Base-by-base conservation (phyloP, 2,888 invertebrate genomes). In the Campopleginae sp. region DNA sequence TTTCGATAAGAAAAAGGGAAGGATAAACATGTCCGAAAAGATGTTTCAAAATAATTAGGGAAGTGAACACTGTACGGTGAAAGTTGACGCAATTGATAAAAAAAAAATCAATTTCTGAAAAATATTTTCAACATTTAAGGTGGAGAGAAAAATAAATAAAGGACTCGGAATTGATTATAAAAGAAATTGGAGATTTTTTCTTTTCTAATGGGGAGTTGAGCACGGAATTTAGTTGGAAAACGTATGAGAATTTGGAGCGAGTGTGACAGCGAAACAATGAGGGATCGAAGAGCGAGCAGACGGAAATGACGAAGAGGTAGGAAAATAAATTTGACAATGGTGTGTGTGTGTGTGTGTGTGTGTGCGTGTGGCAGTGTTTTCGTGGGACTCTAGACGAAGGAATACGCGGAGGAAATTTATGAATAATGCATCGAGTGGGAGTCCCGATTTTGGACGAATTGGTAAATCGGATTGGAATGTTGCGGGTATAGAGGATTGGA, bases 381-480 rank as follows among this genome's bases (percentile, higher is more conserved):
- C 46, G 38, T 65, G 14, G 23, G 33, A 12, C 23, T 51, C 42
- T 68, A 10, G 31, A 27, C 33, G 33, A 19, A 79, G 38, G 63
- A 42, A 74, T 70, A 70, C 51, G 51, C 70, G 61, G 78, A 23
- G 71, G 70, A 82, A 75, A 85, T 75, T 85, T 82, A 79, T 85
- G 85, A 85, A 85, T 85, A 79, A 85, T 85, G 78, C 85, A 85
- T 79, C 79, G 85, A 65, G 70, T 44, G 78, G 38, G 54, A 79
- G 54, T 80, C 66, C 74, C 71, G 82, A 85, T 85, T 85, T 85
- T 82, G 82, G 75, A 79, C 65, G 82, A 75, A 82, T 85, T 82
- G 79, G 78, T 79, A 76, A 85, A 82, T 82, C 85, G 75, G 46
- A 82, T 85, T 82, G 75, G 75, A 85, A 85, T 78, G 81, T 85